Evolutionary conservation across 2,113 vertebrate species (phyloP).

Genomic region (Semnopithecus entellus): DNA sequence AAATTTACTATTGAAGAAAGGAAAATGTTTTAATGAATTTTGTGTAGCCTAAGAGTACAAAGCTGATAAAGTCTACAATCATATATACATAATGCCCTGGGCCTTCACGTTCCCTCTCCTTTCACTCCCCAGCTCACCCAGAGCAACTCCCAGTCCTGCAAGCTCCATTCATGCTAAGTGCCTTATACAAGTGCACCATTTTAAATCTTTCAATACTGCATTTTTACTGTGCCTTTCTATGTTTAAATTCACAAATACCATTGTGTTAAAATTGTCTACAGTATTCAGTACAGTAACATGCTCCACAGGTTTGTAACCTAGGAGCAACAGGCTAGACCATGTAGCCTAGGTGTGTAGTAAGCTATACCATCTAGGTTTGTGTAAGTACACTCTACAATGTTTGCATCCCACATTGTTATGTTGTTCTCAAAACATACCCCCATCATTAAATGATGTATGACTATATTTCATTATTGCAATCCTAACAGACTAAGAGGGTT

Average conservation of each 20-base stretch:
- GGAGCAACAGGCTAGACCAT: not conserved
- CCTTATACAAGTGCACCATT: not conserved
- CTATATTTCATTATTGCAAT: not conserved
- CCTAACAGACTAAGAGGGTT: not conserved
- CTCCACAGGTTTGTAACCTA: not conserved
- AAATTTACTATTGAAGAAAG: not conserved
- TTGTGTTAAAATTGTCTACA: not conserved
- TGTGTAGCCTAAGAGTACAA: not conserved
- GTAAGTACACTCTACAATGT: not conserved
- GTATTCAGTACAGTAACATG: not conserved
- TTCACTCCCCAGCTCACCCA: not conserved
- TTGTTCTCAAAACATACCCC: not conserved
- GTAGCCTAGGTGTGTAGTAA: not conserved
- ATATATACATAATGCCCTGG: not conserved
- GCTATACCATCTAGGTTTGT: not conserved
- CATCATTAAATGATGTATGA: not conserved
- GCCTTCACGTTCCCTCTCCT: not conserved
- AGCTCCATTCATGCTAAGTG: not conserved
- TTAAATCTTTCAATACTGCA: not conserved
- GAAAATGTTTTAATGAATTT: not conserved
- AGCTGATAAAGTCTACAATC: not conserved
- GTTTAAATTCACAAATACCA: not conserved
- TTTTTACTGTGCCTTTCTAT: not conserved
- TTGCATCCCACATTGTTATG: not conserved
- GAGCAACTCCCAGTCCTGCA: not conserved